Conservation (phyloP, 2,888 invertebrate genomes). For the Melinopterus prodromus region DNA sequence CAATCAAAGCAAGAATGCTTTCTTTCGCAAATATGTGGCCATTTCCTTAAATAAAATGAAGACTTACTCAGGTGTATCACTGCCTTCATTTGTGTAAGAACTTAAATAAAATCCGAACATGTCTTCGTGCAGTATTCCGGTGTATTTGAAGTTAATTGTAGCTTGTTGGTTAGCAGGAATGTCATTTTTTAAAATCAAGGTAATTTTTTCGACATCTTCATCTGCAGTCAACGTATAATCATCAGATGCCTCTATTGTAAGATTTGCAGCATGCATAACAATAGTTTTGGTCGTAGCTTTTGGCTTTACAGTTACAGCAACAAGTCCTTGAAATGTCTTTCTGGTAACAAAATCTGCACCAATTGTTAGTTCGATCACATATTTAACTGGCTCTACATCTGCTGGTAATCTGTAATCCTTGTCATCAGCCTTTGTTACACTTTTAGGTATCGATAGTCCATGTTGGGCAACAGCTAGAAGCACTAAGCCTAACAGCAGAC, state of each 20-base stretch:
- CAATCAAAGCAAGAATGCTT: too few relatives aligned
- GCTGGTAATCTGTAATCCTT: conserved; percentile 53
- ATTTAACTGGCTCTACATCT: conserved; percentile 63
- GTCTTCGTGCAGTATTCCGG: conserved; percentile 52
- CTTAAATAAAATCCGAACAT: conserved; percentile 64
- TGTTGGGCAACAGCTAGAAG: background rate
- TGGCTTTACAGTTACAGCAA: conserved; percentile 23
- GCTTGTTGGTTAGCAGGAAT: background rate
- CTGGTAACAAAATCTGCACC: conserved; percentile 27
- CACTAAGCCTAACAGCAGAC: background rate
- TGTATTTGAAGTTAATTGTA: conserved; percentile 44
- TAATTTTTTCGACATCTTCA: conserved; percentile 17
- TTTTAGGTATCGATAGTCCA: background rate
- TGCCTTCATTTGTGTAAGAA: conserved; percentile 54
- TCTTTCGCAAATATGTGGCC: too few relatives aligned
- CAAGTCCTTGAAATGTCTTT: conserved; percentile 33
- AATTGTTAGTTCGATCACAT: conserved; percentile 62
- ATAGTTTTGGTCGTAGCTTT: conserved; percentile 10
- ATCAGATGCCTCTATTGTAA: background rate
- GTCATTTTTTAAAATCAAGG: background rate
- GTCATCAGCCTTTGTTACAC: background rate
- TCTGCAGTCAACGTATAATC: background rate
- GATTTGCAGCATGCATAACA: conserved; percentile 26
- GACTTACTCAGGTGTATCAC: conserved; percentile 47
- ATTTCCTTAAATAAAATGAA: too few relatives aligned